A percentile compares a stretch with the other conserved stretches of the same genome.
These are phyloP conservation scores for Lagodon rhomboides DNA, from an alignment of 2,797 vertebrate genomes.

Conservation along the genomic window DNA sequence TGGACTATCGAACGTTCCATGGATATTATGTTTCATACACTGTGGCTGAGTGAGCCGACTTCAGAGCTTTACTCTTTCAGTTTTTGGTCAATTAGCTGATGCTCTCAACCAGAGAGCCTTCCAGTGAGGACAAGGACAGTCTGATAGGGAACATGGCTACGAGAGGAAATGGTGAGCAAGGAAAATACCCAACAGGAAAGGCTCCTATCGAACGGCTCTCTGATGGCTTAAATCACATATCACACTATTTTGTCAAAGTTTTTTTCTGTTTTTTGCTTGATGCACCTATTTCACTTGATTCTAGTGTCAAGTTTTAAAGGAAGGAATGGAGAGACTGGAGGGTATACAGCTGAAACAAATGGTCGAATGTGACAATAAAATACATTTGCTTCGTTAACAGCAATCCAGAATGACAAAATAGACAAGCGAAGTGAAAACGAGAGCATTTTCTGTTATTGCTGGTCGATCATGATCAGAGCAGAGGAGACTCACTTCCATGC, in stretches of 20 bases:
- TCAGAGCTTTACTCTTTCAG: neutral
- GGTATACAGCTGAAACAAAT: neutral
- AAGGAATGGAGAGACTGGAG: neutral
- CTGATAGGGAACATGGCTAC: neutral
- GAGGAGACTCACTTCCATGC: conserved; percentile 90
- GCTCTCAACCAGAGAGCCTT: conserved; percentile 5
- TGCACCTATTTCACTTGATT: neutral
- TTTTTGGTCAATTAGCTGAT: conserved; percentile 6
- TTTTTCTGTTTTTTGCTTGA: neutral
- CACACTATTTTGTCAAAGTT: too few relatives aligned
- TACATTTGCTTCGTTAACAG: neutral
- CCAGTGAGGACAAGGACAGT: neutral
- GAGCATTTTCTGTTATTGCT: neutral
- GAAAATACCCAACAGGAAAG: neutral
- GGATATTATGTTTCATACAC: neutral
- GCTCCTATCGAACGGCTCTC: neutral
- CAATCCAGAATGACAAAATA: neutral
- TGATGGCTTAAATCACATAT: neutral
- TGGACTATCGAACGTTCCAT: neutral
- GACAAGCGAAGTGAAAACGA: neutral
- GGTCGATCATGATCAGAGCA: neutral
- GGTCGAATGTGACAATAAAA: neutral
- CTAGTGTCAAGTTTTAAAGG: neutral
- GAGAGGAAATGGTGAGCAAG: conserved; percentile 4
- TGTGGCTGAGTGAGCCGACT: neutral